Evolutionary conservation across 2,113 vertebrate genomes (phyloP), one percentile per base, ranked within the genome.

Genomic region (Glaucomys volans): DNA sequence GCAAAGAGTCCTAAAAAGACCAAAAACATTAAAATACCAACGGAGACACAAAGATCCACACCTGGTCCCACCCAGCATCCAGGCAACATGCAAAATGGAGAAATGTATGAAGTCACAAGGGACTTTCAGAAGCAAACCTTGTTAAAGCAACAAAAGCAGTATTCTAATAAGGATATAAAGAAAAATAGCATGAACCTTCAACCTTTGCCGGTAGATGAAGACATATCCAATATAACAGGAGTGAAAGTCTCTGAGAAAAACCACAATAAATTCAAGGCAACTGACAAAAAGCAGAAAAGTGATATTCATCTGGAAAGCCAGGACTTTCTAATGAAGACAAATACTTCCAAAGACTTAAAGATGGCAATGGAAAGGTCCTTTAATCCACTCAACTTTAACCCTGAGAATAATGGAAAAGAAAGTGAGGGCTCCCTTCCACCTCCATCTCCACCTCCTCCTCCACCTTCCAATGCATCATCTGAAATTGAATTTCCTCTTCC

Each of bases 401-500:
- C 98, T 97, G 98, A 98, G 85, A 98, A 97, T 96, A 97, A 98
- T 35, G 96, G 95, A 90, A 98, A 98, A 82, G 98, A 98, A 97
- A 97, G 95, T 84, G 98, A 99, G 54, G 94, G 97, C 7, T 92
- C 98, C 1, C 98, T 99, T 81, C 99, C 99, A 42, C 99, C 99
- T 30, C 98, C 98, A 2, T 99, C 98, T 66, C 97, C 99, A 5
- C 99, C 98, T 75, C 93, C 98, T 81, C 87, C 95, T 11, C 98
- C 97, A 35, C 77, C 96, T 77, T 97, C 98, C 74, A 95, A 97
- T 67, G 77, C 86, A 75, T 91, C 96, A 40, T 97, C 98, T 74
- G 99, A 99, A 93, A 94, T 98, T 71, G 99, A 99, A 86, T 98
- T 99, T 80, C 99, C 99, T 90, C 98, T 99, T 77, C 99, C 99